Conservation (phyloP, 2,888 invertebrate species). For the Elysia crispata region DNA sequence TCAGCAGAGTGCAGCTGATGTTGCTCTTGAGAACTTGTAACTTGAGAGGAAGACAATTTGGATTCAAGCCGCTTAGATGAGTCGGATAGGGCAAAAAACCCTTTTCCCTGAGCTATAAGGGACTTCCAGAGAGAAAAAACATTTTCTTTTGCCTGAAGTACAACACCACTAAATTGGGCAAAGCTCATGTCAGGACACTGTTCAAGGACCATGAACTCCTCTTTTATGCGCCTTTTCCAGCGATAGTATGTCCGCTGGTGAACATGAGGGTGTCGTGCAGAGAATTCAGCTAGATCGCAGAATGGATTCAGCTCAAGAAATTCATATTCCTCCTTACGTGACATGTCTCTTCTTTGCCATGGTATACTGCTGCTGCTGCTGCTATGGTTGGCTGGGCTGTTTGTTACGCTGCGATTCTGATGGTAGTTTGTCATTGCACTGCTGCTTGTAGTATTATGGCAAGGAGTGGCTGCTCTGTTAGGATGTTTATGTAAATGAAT, state of each 20-base stretch:
- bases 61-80: constrained; percentile 44
- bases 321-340: constrained; percentile 56
- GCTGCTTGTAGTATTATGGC: constrained; percentile 43
- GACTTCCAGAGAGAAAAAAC: constrained; percentile 54
- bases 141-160: constrained; percentile 54
- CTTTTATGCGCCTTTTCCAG: constrained; percentile 57
- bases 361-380: constrained; percentile 36
- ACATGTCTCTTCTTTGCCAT: constrained; percentile 55
- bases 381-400: not conserved
- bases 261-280: constrained; percentile 52
- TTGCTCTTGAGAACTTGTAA: not conserved
- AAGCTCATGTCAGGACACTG: constrained; percentile 53
- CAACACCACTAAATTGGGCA: constrained; percentile 51
- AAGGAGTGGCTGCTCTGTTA: no score
- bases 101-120: constrained; percentile 52
- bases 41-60: constrained; percentile 27
- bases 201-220: constrained; percentile 57
- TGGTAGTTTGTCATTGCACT: constrained; percentile 32
- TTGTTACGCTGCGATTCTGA: no score
- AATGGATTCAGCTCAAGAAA: constrained; percentile 55
- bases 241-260: constrained; percentile 57
- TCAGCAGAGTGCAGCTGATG: constrained; percentile 20
- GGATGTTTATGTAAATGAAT: no score
- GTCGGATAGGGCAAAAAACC: constrained; percentile 50
- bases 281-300: constrained; percentile 55